Evolutionary conservation across 2,888 invertebrate genomes (phyloP), one percentile per base, ranked within the genome.

Genomic region (Protonemura montana): DNA sequence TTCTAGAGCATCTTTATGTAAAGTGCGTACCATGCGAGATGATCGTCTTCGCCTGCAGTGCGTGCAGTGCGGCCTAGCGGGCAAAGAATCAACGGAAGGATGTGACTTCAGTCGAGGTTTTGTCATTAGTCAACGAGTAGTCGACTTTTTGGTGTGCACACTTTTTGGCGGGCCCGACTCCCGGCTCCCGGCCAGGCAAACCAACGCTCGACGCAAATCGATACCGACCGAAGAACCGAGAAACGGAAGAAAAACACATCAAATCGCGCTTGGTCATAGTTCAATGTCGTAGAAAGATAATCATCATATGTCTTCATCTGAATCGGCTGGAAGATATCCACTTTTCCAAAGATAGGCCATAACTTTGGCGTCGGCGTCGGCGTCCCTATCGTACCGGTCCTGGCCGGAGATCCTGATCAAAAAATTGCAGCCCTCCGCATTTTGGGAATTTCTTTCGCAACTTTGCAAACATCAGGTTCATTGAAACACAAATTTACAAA

Each of bases 251-350:
- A 78, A 78, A 78, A 78, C 78, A 78, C 78, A 78, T 78, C 78
- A 78, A 78, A 78, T 27, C 28, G 78, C 27, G 78, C 28, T 78
- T 28, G 78, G 78, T 78, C 78, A 28, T 78, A 78, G 78, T 26
- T 78, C 78, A 78, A 78, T 78, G 78, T 78, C 78, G 78, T 78
- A 27, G 78, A 78, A 28, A 78, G 78, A 78, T 78, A 78, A 78
- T 78, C 78, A 78, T 78, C 78, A 78, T 78, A 78, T 28, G 78
- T 78, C 78, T 78, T 78, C 78, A 78, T 78, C 78, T 59, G 59
- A 59, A 59, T 59, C 59, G 78, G 78, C 7, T 28, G 78, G 28
- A 78, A 26, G 26, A 78, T 26, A 78, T 78, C 78, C 78, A 28
- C 78, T 78, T 78, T 78, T 78, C 78, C 28, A 59, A 59, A 59